phyloP scores from a whole-genome alignment of 2,113 vertebrate species.

The Equus przewalskii region DNA sequence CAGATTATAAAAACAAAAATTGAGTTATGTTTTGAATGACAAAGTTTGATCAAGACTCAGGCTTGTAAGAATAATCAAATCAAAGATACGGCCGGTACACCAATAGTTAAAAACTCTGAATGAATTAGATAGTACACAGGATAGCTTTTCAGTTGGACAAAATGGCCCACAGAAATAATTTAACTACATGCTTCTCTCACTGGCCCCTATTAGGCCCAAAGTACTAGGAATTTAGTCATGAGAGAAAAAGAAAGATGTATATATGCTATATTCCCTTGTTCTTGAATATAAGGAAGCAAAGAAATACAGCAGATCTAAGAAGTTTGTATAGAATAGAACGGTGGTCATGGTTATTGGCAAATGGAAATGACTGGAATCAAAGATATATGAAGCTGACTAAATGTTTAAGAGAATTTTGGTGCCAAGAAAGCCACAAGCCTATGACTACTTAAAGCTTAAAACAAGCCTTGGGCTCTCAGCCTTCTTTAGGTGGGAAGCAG shows the following conservation, averaged over 20 bases:
- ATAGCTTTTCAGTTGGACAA: neutral
- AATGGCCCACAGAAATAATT: neutral
- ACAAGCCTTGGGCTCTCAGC: neutral
- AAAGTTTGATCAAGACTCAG: conserved; percentile 27
- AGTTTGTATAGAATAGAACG: neutral
- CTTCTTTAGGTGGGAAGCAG: neutral
- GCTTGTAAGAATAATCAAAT: conserved; percentile 35
- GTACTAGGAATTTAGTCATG: neutral
- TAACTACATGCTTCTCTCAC: neutral
- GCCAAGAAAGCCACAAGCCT: neutral
- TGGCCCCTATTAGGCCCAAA: neutral
- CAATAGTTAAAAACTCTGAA: neutral
- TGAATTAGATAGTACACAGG: neutral
- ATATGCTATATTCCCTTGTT: neutral
- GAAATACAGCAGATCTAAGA: neutral
- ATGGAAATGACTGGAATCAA: neutral
- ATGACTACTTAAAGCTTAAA: neutral
- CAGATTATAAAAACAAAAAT: conserved; percentile 39
- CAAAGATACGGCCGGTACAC: neutral
- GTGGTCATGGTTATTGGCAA: neutral
- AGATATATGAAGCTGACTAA: neutral
- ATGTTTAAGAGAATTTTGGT: neutral
- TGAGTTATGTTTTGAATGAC: conserved; percentile 1
- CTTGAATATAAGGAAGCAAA: conserved; percentile 40
- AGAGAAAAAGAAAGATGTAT: neutral